A percentile compares a stretch with the other conserved stretches of the same genome.
Conservation (phyloP, 2,797 vertebrate genomes). For the Salarias fasciatus region DNA sequence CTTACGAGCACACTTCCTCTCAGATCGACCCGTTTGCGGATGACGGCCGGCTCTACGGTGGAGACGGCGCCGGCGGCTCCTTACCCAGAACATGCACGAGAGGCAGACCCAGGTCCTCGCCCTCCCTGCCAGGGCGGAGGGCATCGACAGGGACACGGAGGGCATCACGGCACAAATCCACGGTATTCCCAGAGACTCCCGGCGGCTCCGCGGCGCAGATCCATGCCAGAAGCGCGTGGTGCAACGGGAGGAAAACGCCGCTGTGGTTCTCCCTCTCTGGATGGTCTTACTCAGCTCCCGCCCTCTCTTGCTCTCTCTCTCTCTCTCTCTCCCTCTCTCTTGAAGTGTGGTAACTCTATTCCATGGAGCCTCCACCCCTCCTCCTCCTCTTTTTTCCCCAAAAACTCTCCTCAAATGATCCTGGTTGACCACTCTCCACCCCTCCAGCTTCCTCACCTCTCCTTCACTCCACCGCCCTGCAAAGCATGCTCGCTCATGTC, state of each 20-base stretch:
- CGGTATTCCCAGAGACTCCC: conserved; percentile 58
- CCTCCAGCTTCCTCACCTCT: conserved; percentile 64
- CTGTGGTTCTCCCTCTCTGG: conserved; percentile 46
- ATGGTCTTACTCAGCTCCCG: conserved; percentile 43
- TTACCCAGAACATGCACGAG: conserved; percentile 93
- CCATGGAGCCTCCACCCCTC: conserved; percentile 34
- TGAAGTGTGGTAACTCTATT: conserved; percentile 72
- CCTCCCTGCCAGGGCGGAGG: conserved; percentile 78
- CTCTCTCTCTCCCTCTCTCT: conserved; percentile 47
- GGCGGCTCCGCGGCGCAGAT: conserved; percentile 40
- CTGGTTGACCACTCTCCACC: conserved; percentile 65
- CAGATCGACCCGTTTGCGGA: no score
- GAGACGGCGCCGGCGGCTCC: conserved; percentile 51
- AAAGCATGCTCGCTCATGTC: conserved; percentile 72
- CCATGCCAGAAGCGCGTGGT: conserved; percentile 64
- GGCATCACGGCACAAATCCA: conserved; percentile 73
- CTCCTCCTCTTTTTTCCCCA: conserved; percentile 58
- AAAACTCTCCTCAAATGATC: conserved; percentile 70
- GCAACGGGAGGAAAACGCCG: conserved; percentile 46
- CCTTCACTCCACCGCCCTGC: conserved; percentile 48
- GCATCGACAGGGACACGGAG: conserved; percentile 73
- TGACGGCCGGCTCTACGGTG: no score
- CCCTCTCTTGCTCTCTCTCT: conserved; percentile 39
- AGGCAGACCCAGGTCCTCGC: conserved; percentile 89
- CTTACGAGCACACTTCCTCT: no score